Conservation (phyloP, 2,888 invertebrate genomes). For the Chorisops tibialis region DNA sequence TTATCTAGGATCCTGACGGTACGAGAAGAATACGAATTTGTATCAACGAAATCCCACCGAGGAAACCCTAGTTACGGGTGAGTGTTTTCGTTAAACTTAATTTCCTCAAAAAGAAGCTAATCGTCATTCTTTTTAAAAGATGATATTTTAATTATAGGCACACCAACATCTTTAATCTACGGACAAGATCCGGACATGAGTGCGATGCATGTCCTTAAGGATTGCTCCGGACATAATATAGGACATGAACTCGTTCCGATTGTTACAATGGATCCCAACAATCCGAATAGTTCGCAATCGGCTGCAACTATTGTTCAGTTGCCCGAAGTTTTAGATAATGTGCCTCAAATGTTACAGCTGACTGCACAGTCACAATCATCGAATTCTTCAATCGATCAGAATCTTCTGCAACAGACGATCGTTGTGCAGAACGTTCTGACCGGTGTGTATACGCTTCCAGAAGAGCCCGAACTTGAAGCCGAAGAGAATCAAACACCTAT, state of each 20-base stretch:
- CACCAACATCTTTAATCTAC: conserved; percentile 54
- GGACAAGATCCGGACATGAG: conserved; percentile 42
- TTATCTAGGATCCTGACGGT: conserved; percentile 50
- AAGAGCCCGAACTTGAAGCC: conserved; percentile 57
- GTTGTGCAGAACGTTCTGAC: conserved; percentile 47
- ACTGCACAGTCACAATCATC: conserved; percentile 9
- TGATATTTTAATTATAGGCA: conserved; percentile 44
- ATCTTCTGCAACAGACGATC: conserved; percentile 26
- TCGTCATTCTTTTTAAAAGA: background rate
- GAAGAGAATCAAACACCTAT: conserved; percentile 45
- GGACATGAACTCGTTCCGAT: conserved; percentile 52
- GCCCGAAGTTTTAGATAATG: conserved; percentile 35
- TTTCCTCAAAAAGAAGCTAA: background rate
- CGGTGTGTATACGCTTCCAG: conserved; percentile 57
- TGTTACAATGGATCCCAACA: conserved; percentile 50
- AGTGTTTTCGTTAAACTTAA: conserved; percentile 11
- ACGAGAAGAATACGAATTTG: conserved; percentile 48
- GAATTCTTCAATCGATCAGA: background rate
- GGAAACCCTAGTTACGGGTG: conserved; percentile 56
- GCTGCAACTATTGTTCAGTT: conserved; percentile 33
- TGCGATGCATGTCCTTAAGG: conserved; percentile 49
- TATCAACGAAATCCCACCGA: conserved; percentile 59
- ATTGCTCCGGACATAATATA: conserved; percentile 45
- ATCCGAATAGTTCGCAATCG: conserved; percentile 28
- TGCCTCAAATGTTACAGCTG: conserved; percentile 33